Evolutionary conservation across 1,140 invertebrate genomes (phyloP).

Genomic region (Helicorthomorpha holstii): DNA sequence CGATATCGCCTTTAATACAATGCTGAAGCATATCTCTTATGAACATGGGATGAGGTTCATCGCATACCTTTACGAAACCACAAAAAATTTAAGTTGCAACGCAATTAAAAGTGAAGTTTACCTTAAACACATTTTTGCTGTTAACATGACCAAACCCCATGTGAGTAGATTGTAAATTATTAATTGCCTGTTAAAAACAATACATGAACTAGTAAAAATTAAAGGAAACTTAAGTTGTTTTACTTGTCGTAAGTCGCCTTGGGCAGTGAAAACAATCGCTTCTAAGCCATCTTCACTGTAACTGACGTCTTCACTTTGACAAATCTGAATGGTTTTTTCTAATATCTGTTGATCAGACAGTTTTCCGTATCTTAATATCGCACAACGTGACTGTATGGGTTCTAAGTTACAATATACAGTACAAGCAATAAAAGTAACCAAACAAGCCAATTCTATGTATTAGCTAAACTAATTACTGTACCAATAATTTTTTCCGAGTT

Average conservation of each 20-base stretch:
- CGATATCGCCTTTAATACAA: conserved; percentile 64
- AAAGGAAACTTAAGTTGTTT: neutral
- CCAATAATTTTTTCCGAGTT: conserved; percentile 95
- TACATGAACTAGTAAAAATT: neutral
- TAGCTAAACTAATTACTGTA: conserved; percentile 13
- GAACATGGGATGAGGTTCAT: conserved; percentile 92
- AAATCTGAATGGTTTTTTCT: conserved; percentile 56
- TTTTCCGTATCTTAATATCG: conserved; percentile 85
- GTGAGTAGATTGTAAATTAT: conserved; percentile 93
- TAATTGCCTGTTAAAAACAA: conserved; percentile 47
- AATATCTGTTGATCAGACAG: conserved; percentile 77
- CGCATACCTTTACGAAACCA: conserved; percentile 54
- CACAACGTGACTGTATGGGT: conserved; percentile 96
- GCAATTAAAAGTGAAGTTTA: conserved; percentile 14
- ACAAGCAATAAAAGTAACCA: neutral
- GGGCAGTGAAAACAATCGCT: conserved; percentile 93
- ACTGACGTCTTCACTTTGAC: conserved; percentile 52
- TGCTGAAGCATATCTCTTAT: conserved; percentile 81
- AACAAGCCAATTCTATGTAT: neutral
- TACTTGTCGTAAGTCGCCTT: conserved; percentile 88
- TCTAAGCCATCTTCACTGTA: conserved; percentile 88
- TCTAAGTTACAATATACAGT: conserved; percentile 33
- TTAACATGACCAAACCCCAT: conserved; percentile 88
- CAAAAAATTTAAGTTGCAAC: neutral
- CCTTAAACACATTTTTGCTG: conserved; percentile 94